These are phyloP conservation scores for Campoletis raptor DNA, from an alignment of 2,888 invertebrate genomes.

Conservation along the genomic window DNA sequence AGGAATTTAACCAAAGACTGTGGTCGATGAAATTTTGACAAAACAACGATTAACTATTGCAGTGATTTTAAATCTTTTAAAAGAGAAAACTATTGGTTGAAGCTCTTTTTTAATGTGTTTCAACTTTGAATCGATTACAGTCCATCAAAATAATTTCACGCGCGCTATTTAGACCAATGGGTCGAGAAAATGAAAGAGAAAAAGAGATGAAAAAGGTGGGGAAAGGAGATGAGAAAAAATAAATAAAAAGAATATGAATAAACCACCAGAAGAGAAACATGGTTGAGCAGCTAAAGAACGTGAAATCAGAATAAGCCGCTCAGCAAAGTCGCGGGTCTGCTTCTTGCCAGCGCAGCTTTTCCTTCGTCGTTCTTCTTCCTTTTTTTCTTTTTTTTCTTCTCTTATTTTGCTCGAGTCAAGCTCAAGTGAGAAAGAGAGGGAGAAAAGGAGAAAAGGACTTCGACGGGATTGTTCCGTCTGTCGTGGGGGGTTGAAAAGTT, in stretches of 20 bases:
- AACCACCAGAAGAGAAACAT: conserved; percentile 45
- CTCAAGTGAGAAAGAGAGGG: conserved; percentile 3
- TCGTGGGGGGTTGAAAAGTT: conserved; percentile 54
- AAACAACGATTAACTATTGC: neutral
- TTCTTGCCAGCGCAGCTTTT: conserved; percentile 58
- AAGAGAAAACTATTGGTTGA: neutral
- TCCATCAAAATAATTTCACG: neutral
- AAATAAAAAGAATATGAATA: conserved; percentile 41
- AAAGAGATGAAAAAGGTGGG: neutral
- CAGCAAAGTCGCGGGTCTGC: conserved; percentile 21
- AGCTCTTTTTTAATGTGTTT: neutral
- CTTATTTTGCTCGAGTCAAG: neutral
- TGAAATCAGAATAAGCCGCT: conserved; percentile 64
- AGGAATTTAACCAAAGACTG: neutral
- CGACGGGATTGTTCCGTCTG: conserved; percentile 56
- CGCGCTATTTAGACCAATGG: neutral
- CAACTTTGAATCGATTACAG: neutral
- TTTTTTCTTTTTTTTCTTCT: neutral
- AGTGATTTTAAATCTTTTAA: neutral
- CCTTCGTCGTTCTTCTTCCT: conserved; percentile 1
- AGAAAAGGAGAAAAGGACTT: conserved; percentile 45
- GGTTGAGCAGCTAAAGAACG: conserved; percentile 49
- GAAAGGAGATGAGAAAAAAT: neutral
- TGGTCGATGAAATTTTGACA: neutral
- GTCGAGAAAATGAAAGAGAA: neutral